Percentiles rank a stretch among this genome's conserved stretches.
Evolutionary conservation across 2,113 vertebrate genomes (phyloP).

Genomic region (Rousettus leschenaultii): DNA sequence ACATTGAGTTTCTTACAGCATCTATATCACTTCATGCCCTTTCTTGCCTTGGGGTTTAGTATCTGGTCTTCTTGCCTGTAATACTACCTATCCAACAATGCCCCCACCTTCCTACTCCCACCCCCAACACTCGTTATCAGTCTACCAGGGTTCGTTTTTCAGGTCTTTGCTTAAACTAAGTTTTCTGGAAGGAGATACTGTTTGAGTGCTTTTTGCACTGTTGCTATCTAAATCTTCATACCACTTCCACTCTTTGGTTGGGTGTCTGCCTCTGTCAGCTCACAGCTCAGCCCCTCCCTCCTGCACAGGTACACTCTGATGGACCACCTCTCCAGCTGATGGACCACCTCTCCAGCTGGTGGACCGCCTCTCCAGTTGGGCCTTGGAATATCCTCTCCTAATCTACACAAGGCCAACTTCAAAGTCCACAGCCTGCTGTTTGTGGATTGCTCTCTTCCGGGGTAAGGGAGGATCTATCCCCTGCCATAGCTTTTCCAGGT

Average conservation of each 20-base stretch:
- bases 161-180: not conserved
- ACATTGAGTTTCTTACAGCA: not conserved
- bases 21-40: not conserved
- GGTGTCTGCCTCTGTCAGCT: not conserved
- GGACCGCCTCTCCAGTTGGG: not conserved
- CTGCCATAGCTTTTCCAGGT: not conserved
- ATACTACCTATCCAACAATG: accelerated
- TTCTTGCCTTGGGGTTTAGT: not conserved
- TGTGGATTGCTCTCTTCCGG: not conserved
- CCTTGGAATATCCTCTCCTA: not conserved
- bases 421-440: not conserved
- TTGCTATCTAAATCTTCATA: not conserved
- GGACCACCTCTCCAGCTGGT: not conserved
- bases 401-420: not conserved
- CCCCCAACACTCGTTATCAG: too few species aligned
- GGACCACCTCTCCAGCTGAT: not conserved
- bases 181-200: not conserved
- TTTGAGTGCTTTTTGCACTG: not conserved
- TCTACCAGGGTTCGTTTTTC: not conserved
- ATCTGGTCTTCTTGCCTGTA: not conserved
- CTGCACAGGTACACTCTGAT: not conserved
- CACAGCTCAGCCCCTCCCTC: not conserved
- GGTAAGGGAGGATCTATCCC: not conserved
- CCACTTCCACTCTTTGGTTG: not conserved
- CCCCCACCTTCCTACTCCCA: accelerated